These are phyloP conservation scores for Tuta absoluta DNA, from an alignment of 2,888 invertebrate species.

Conservation along the genomic window DNA sequence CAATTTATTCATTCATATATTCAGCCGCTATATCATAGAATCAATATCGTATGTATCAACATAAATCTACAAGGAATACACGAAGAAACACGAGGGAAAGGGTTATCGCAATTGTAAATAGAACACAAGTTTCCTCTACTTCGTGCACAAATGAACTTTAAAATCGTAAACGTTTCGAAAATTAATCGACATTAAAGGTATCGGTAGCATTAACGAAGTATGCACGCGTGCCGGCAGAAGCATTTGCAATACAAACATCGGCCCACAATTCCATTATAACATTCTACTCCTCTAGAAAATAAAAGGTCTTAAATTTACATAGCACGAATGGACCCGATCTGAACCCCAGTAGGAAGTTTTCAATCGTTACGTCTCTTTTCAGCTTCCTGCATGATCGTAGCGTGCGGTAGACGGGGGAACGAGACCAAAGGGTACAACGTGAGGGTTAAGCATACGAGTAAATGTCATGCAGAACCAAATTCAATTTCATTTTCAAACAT, in stretches of 20 bases:
- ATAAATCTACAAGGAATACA: constrained; percentile 44
- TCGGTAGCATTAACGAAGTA: constrained; percentile 51
- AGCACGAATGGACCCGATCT: constrained; percentile 58
- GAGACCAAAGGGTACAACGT: constrained; percentile 52
- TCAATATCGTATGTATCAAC: constrained; percentile 40
- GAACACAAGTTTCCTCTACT: constrained; percentile 41
- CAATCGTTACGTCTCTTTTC: constrained; percentile 58
- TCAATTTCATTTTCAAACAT: constrained; percentile 65
- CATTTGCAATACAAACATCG: constrained; percentile 56
- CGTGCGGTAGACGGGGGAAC: constrained; percentile 45
- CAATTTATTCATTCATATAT: constrained; percentile 39
- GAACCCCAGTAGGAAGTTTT: constrained; percentile 44
- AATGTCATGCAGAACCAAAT: constrained; percentile 70
- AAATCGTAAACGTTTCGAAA: constrained; percentile 57
- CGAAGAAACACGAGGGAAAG: constrained; percentile 43
- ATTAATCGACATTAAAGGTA: constrained; percentile 56
- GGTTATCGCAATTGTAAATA: constrained; percentile 51
- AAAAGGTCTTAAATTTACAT: constrained; percentile 71
- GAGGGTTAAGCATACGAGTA: constrained; percentile 54
- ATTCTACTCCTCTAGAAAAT: constrained; percentile 60
- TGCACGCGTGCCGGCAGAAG: constrained; percentile 55
- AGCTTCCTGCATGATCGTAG: constrained; percentile 42
- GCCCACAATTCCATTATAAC: constrained; percentile 61
- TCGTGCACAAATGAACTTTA: constrained; percentile 54
- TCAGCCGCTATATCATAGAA: constrained; percentile 37